These are phyloP conservation scores for Neomonachus schauinslandi DNA, from an alignment of 2,113 vertebrate genomes.

Conservation along the genomic window DNA sequence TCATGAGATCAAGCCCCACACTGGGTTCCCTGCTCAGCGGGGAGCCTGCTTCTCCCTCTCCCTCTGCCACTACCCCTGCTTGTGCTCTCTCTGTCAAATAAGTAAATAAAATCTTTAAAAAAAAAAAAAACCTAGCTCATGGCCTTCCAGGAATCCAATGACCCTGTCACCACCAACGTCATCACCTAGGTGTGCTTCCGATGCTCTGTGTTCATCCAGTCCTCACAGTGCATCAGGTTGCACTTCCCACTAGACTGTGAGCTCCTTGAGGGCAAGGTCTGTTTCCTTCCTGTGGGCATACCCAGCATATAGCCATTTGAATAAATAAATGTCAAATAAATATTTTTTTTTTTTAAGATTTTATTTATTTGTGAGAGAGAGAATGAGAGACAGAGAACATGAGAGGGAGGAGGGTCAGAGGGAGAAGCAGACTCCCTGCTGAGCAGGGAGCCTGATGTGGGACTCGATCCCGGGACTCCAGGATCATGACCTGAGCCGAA, in stretches of 20 bases:
- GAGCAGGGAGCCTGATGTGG: too few relatives aligned
- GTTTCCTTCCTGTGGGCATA: not conserved
- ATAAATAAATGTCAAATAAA: not conserved
- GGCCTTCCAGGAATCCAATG: not conserved
- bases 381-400: too few relatives aligned
- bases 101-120: too few relatives aligned
- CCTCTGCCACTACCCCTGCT: too few relatives aligned
- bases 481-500: too few relatives aligned
- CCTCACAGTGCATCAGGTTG: not conserved
- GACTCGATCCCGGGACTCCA: too few relatives aligned
- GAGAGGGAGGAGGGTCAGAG: too few relatives aligned
- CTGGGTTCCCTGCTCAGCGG: not conserved
- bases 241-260: accelerated
- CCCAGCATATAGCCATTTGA: not conserved
- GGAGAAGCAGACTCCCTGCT: too few relatives aligned
- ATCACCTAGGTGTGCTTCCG: not conserved
- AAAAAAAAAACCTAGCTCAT: not conserved
- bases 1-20: not conserved
- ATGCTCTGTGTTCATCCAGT: not conserved
- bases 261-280: not conserved
- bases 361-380: too few relatives aligned
- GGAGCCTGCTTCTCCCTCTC: too few relatives aligned
- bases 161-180: not conserved
- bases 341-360: too few relatives aligned
- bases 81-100: not conserved